These are phyloP conservation scores for Heliopora coerulea DNA, from an alignment of 92 coral and sea anemone genomes.

Conservation along the genomic window DNA sequence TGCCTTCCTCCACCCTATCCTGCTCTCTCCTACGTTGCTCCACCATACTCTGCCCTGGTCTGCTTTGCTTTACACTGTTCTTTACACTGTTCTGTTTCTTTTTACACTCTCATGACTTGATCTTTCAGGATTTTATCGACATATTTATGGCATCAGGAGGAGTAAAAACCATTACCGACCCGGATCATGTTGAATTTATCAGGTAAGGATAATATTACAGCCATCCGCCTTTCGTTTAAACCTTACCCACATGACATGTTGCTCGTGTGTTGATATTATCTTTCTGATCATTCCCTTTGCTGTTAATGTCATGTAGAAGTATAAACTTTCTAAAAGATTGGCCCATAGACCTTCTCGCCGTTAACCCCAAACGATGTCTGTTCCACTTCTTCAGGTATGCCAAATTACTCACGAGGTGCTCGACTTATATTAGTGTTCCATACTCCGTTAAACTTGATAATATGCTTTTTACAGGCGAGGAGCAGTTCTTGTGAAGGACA, in stretches of 20 bases:
- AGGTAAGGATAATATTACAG: no score
- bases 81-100: not conserved
- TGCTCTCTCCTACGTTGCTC: no score
- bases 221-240: no score
- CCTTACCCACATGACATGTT: no score
- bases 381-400: constrained; percentile 92
- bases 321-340: constrained; percentile 83
- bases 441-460: not conserved
- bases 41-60: no score
- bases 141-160: constrained; percentile 95
- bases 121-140: constrained; percentile 78
- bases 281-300: no score
- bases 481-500: constrained; percentile 88
- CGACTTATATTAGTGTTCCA: no score
- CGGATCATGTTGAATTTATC: constrained; percentile 83
- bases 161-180: constrained; percentile 82
- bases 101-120: no score
- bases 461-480: constrained; percentile 66
- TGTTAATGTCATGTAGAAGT: constrained; percentile 46
- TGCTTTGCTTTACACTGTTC: not conserved
- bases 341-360: constrained; percentile 78
- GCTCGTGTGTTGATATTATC: no score
- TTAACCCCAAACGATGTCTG: constrained; percentile 84
- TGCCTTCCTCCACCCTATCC: no score
- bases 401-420: no score